Evolutionary conservation across 2,797 vertebrate species (phyloP), one percentile per base, ranked within the genome.

Genomic region (Sternotherus odoratus): DNA sequence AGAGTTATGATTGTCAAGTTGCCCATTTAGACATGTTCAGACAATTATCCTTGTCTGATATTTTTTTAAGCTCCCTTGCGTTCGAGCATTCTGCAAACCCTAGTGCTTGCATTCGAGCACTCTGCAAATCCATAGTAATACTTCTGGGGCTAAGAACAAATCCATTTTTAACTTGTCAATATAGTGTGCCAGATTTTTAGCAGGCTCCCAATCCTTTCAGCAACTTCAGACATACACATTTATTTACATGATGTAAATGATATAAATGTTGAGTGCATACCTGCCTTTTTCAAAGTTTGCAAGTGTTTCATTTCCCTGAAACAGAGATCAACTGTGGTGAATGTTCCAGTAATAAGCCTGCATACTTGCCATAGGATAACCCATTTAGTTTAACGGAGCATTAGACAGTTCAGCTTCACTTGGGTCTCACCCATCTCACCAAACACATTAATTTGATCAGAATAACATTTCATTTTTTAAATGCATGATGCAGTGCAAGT

Each of bases 11-110:
- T 82, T 92, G 43, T 69, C 46, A 79, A 46, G 57, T 28, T 69
- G 33, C 39, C 66, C 82, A 86, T 88, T 82, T 82, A 51, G 46
- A 6, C 74, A 56, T 17, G 10, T 46, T 75, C 10, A 30, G 26
- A 75, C 28, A 48, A 30, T 48, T 75, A 30, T 48, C 43, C 15
- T 48, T 48, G 13, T 75, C 26, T 46, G 26, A 30, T 28, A 10
- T 80, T 66, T 84, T 54, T 49, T 53, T 53, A 69, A 87, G 56
- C 30, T 54, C 39, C 0, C 0, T 69, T 21, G 33, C 19, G 9
- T 36, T 66, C 63, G 21, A 36, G 63, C 63, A 36, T n/a, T 36
- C 63, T 39, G n/a, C n/a, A 69, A 69, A 39, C n/a, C 63, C 16
- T 12, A 36, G 63, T 69, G n/a, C 63, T 46, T 85, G 87, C 11